Conservation (phyloP, 2,888 invertebrate genomes). For the Callosobruchus maculatus region DNA sequence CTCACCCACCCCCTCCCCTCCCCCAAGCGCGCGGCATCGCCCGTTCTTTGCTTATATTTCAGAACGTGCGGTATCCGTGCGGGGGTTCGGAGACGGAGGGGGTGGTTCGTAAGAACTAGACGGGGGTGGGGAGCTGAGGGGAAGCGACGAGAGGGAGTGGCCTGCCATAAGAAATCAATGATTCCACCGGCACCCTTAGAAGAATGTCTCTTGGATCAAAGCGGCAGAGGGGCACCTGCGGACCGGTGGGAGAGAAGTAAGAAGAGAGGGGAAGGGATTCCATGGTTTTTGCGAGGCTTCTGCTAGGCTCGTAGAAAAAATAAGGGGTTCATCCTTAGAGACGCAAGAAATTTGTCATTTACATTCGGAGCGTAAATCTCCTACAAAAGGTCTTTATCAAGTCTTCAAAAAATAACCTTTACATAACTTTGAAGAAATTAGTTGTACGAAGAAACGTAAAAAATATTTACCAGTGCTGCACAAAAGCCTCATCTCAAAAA, state of each 20-base stretch:
- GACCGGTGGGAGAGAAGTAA: neutral
- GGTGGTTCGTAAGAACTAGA: neutral
- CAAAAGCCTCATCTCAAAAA: too few species aligned
- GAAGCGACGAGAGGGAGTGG: slow-evolving; percentile 42
- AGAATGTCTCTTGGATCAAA: slow-evolving; percentile 27
- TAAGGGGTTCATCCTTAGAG: neutral
- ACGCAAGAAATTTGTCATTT: neutral
- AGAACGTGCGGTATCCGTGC: neutral
- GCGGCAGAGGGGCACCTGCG: slow-evolving; percentile 5
- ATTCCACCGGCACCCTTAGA: slow-evolving; percentile 33
- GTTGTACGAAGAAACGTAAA: too few species aligned
- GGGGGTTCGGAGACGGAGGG: neutral
- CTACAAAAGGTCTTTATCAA: too few species aligned
- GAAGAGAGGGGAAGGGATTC: neutral
- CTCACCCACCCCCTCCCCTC: neutral
- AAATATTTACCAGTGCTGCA: too few species aligned
- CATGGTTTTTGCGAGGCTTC: neutral
- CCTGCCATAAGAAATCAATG: slow-evolving; percentile 46
- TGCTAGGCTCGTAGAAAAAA: neutral
- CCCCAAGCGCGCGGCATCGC: neutral
- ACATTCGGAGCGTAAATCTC: neutral
- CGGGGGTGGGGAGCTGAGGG: slow-evolving; percentile 27
- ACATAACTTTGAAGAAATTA: too few species aligned
- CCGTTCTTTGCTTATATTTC: neutral
- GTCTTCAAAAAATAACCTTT: too few species aligned